Evolutionary conservation across 2,113 vertebrate genomes (phyloP).

Genomic region (Mobula birostris): DNA sequence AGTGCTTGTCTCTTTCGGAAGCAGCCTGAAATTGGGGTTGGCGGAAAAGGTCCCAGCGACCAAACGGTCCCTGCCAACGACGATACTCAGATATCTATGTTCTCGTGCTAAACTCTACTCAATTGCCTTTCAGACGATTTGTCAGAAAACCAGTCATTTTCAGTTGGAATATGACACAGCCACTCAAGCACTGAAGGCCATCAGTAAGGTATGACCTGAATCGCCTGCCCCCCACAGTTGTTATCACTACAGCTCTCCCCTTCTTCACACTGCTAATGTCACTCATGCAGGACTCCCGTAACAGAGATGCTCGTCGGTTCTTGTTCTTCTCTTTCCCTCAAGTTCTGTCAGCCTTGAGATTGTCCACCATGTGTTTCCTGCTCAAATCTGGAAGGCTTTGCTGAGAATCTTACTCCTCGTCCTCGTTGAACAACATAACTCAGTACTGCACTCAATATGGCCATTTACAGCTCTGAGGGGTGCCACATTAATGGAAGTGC

Average conservation of each 20-base stretch:
- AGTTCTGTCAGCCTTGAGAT: too few relatives aligned
- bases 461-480: neutral
- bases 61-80: too few relatives aligned
- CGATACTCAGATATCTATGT: neutral
- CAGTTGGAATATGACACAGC: constrained; percentile 63
- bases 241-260: neutral
- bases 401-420: neutral
- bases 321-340: neutral
- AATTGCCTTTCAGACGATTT: constrained; percentile 67
- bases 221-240: neutral
- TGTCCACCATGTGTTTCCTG: neutral
- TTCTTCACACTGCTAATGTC: too few relatives aligned
- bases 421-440: neutral
- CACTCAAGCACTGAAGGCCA: constrained; percentile 72
- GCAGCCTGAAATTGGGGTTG: too few relatives aligned
- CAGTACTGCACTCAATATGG: neutral
- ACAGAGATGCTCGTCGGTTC: neutral
- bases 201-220: constrained; percentile 74
- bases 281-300: too few relatives aligned
- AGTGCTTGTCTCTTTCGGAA: too few relatives aligned
- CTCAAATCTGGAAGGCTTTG: too few relatives aligned
- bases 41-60: too few relatives aligned
- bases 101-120: neutral
- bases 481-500: neutral
- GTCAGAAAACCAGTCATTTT: constrained; percentile 68